Evolutionary conservation across 1,140 invertebrate species (phyloP).

Genomic region (Akabosia matsudoensis): DNA sequence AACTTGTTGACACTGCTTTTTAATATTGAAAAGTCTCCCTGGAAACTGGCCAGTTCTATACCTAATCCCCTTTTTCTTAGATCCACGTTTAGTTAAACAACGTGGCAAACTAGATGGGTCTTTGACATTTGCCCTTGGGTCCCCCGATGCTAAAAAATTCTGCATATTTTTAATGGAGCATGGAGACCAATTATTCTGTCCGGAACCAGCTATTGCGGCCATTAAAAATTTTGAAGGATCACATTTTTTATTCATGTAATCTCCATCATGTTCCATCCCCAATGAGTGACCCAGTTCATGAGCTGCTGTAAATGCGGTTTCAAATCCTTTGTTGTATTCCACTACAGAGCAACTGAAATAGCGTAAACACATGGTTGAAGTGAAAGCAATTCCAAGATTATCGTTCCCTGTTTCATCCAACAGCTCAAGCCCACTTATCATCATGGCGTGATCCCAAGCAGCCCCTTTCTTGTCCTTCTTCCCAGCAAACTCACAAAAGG

Average conservation of each 20-base stretch:
- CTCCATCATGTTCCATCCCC: slow-evolving; percentile 31
- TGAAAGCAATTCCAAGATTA: slow-evolving; percentile 12
- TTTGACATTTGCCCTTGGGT: not conserved
- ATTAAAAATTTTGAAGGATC: slow-evolving; percentile 22
- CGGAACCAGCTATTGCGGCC: slow-evolving; percentile 8
- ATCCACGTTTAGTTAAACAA: not conserved
- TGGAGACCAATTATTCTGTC: not conserved
- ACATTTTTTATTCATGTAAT: not conserved
- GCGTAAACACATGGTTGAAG: slow-evolving; percentile 10
- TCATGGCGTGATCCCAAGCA: slow-evolving; percentile 30
- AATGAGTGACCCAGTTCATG: slow-evolving; percentile 29
- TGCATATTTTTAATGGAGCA: not conserved
- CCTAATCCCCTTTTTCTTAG: not conserved
- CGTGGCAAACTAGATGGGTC: not conserved
- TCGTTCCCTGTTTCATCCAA: not conserved
- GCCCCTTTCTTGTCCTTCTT: slow-evolving; percentile 4
- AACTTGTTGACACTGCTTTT: not conserved
- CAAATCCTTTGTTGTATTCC: slow-evolving; percentile 18
- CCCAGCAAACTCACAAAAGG: slow-evolving; percentile 17
- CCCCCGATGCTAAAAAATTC: not conserved
- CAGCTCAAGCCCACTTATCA: slow-evolving; percentile 24
- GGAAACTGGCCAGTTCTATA: not conserved
- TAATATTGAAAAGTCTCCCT: not conserved
- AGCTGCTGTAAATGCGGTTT: not conserved
- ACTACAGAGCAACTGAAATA: slow-evolving; percentile 25